phyloP scores from a whole-genome alignment of 2,797 vertebrate genomes.

The Spheniscus humboldti region DNA sequence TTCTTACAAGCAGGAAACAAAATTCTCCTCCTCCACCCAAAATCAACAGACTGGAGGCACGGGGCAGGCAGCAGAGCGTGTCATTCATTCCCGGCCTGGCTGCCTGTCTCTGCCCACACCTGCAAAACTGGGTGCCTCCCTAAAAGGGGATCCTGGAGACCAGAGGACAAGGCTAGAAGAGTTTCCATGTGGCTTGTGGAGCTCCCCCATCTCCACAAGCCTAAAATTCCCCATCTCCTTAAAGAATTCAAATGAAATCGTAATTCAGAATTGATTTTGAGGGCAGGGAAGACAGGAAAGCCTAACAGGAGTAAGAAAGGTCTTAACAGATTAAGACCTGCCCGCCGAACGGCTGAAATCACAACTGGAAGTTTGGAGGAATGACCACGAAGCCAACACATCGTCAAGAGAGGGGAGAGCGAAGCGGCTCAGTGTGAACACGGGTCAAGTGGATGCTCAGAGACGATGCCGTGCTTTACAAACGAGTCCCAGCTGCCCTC shows the following conservation, averaged over 20 bases:
- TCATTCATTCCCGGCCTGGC: not conserved
- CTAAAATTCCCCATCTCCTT: not conserved
- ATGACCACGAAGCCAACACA: rapidly evolving
- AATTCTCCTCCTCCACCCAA: not conserved
- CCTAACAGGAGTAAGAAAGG: not conserved
- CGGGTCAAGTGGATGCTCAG: not conserved
- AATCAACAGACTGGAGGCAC: rapidly evolving
- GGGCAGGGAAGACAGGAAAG: not conserved
- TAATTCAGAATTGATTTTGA: no score
- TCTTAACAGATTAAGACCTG: not conserved
- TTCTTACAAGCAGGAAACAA: not conserved
- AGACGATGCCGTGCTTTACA: rapidly evolving
- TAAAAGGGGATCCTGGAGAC: not conserved
- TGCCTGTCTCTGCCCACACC: not conserved
- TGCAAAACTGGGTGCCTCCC: not conserved
- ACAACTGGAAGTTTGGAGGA: not conserved
- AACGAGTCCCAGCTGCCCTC: not conserved
- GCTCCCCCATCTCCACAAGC: not conserved
- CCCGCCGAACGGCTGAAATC: not conserved
- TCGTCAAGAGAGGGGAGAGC: not conserved
- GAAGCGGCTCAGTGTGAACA: not conserved
- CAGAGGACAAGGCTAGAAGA: not conserved
- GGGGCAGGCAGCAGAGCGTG: not conserved
- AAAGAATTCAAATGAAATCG: not conserved
- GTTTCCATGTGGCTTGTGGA: not conserved